Evolutionary conservation across 2,888 invertebrate genomes (phyloP).

Genomic region (Spilarctia lutea): DNA sequence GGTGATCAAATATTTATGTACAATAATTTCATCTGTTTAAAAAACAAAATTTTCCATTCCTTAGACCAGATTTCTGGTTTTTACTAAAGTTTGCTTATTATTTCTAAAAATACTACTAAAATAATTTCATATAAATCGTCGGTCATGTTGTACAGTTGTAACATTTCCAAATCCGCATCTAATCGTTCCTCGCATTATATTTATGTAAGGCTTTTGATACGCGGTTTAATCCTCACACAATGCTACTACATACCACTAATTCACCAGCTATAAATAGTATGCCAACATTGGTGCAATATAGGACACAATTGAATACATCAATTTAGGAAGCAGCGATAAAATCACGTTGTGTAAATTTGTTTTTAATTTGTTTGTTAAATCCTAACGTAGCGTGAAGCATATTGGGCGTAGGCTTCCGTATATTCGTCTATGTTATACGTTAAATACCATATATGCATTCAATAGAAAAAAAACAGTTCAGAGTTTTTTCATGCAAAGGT

Average conservation of each 20-base stretch:
- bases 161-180: slow-evolving; percentile 45
- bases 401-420: neutral
- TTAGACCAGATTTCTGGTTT: neutral
- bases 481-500: no score
- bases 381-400: neutral
- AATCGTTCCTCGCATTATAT: slow-evolving; percentile 43
- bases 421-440: neutral
- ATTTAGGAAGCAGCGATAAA: slow-evolving; percentile 10
- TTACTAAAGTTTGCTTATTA: neutral
- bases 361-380: slow-evolving; percentile 16
- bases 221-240: slow-evolving; percentile 50
- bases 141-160: slow-evolving; percentile 27
- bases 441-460: neutral
- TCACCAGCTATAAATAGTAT: slow-evolving; percentile 31
- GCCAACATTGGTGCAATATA: slow-evolving; percentile 23
- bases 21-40: neutral
- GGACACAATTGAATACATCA: slow-evolving; percentile 36
- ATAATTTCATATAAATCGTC: neutral
- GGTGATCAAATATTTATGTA: neutral
- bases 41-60: neutral
- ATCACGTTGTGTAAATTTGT: slow-evolving; percentile 1
- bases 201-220: slow-evolving; percentile 44
- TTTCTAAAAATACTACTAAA: neutral
- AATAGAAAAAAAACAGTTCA: no score
- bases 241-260: slow-evolving; percentile 31